phyloP scores from a whole-genome alignment of 2,888 invertebrate genomes.

The Imbricaverruca yamaguchii region DNA sequence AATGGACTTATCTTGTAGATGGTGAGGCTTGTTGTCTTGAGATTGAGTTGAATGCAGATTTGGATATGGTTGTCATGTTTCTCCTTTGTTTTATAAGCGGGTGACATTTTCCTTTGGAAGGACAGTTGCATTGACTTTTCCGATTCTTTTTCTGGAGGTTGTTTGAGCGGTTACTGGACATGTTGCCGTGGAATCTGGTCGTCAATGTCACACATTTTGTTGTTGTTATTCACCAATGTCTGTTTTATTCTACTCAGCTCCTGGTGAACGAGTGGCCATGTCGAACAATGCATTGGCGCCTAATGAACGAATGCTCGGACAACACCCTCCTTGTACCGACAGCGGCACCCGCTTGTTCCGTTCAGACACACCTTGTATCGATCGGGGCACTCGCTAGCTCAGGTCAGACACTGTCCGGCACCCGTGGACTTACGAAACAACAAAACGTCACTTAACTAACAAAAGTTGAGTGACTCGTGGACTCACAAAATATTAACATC shows the following conservation, averaged over 20 bases:
- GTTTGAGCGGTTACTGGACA: not conserved
- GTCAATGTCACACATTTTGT: not conserved
- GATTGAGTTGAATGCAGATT: too few relatives aligned
- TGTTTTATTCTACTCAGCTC: not conserved
- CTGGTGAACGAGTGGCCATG: not conserved
- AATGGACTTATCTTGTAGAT: too few relatives aligned
- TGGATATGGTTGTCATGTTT: too few relatives aligned
- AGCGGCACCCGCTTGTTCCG: not conserved
- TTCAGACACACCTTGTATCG: not conserved
- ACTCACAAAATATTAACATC: too few relatives aligned
- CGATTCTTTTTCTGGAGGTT: not conserved
- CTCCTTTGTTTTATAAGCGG: too few relatives aligned
- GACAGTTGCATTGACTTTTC: too few relatives aligned
- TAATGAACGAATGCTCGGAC: not conserved
- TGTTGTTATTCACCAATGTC: not conserved
- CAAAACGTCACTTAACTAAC: too few relatives aligned
- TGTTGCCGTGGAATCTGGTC: not conserved
- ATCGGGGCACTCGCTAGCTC: not conserved
- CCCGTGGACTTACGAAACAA: too few relatives aligned
- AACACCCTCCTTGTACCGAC: not conserved
- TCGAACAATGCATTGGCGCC: not conserved
- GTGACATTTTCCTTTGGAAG: too few relatives aligned
- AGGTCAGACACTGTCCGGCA: not conserved
- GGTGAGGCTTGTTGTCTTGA: too few relatives aligned
- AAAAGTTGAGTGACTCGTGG: too few relatives aligned